Conservation (phyloP, 1,140 invertebrate genomes). For the Drusus annulatus region DNA sequence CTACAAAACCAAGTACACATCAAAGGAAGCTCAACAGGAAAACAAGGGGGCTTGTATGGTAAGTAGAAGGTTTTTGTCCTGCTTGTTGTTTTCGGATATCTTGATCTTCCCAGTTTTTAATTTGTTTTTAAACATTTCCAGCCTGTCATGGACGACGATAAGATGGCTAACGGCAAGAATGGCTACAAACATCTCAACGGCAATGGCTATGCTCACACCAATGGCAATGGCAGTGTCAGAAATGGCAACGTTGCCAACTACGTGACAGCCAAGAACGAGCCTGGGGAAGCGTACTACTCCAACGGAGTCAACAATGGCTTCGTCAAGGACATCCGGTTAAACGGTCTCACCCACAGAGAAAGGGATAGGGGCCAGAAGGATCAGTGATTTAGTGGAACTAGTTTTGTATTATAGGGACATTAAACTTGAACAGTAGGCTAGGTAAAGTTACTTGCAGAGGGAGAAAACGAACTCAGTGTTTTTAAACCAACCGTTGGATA, state of each 20-base stretch:
- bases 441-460: constrained; percentile 21
- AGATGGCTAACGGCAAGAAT: constrained; percentile 64
- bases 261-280: constrained; percentile 75
- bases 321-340: constrained; percentile 64
- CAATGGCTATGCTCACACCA: constrained; percentile 52
- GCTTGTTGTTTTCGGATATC: no score
- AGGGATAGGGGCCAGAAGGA: constrained; percentile 54
- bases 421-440: constrained; percentile 46
- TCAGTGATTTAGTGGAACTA: constrained; percentile 56
- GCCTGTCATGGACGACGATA: constrained; percentile 72
- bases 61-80: neutral
- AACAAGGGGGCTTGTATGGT: constrained; percentile 78
- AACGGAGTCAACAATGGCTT: constrained; percentile 79
- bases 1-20: constrained; percentile 88
- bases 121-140: constrained; percentile 56
- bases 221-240: constrained; percentile 43
- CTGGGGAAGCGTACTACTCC: constrained; percentile 77
- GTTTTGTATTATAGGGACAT: constrained; percentile 45
- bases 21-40: constrained; percentile 59
- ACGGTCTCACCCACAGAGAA: constrained; percentile 56
- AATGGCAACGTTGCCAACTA: constrained; percentile 66
- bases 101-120: no score
- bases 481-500: neutral
- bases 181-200: constrained; percentile 67
- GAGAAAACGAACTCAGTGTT: neutral